A percentile compares a stretch with the other conserved stretches of the same genome.
phyloP scores from a whole-genome alignment of 2,888 invertebrate genomes.

The Periphyllus acericola region DNA sequence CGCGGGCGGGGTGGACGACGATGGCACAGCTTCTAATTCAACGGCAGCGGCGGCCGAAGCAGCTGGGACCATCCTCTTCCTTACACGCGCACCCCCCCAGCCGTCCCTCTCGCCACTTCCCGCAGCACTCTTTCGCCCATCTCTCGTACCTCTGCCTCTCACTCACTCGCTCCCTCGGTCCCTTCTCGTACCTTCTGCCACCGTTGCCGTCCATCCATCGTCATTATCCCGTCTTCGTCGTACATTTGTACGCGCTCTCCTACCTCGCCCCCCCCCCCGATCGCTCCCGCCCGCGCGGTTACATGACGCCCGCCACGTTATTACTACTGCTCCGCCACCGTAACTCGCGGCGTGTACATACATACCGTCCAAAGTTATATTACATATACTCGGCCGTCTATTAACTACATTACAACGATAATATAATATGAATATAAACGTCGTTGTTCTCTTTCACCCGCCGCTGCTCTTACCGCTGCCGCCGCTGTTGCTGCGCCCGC shows the following conservation, averaged over 20 bases:
- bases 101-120: not conserved
- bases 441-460: not conserved
- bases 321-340: not conserved
- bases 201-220: conserved; percentile 1
- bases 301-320: not conserved
- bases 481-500: not conserved
- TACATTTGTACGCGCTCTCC: too few species aligned
- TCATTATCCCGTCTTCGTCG: conserved; percentile 39
- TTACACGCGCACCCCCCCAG: not conserved
- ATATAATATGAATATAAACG: conserved; percentile 19
- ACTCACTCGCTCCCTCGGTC: not conserved
- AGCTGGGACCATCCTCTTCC: conserved; percentile 36
- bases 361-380: conserved; percentile 2
- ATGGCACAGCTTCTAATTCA: conserved; percentile 56
- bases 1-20: not conserved
- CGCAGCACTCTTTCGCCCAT: too few species aligned
- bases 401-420: not conserved
- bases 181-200: not conserved
- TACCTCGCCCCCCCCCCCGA: not conserved
- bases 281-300: too few species aligned
- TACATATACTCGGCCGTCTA: not conserved
- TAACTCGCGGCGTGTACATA: not conserved
- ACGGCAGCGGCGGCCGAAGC: conserved; percentile 49
- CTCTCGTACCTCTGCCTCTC: not conserved
- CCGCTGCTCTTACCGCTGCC: not conserved